Evolutionary conservation across 2,888 invertebrate species (phyloP).

Genomic region (Muscina levida): DNA sequence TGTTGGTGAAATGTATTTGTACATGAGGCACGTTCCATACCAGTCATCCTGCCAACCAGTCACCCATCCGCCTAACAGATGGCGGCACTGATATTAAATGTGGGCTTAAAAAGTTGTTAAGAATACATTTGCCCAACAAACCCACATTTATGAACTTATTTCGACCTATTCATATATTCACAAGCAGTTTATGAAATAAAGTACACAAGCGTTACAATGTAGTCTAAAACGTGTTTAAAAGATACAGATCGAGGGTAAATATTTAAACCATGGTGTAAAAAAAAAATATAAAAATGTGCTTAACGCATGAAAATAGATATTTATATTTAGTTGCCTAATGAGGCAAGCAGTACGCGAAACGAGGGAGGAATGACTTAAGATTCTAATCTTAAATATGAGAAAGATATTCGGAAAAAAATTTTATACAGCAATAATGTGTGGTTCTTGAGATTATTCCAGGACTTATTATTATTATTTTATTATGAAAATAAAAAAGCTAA

Average conservation of each 20-base stretch:
- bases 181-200: constrained; percentile 31
- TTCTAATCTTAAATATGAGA: no score
- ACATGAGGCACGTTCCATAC: constrained; percentile 6
- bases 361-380: not conserved
- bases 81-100: not conserved
- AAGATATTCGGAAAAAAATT: no score
- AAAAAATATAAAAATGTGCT: constrained; percentile 6
- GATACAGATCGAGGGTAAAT: constrained; percentile 16
- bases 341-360: not conserved
- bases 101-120: constrained; percentile 34
- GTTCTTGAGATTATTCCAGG: no score
- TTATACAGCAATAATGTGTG: no score
- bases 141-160: not conserved
- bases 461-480: no score
- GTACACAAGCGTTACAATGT: constrained; percentile 8
- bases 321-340: constrained; percentile 11
- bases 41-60: not conserved
- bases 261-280: no score
- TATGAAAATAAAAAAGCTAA: no score
- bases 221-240: constrained; percentile 22
- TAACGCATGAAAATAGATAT: not conserved
- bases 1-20: constrained; percentile 25
- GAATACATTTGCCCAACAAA: constrained; percentile 1
- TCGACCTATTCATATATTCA: constrained; percentile 16
- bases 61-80: not conserved